A percentile compares a stretch with the other conserved stretches of the same genome.
Evolutionary conservation across 1,140 invertebrate genomes (phyloP).

Genomic region (Hycleus phaleratus): DNA sequence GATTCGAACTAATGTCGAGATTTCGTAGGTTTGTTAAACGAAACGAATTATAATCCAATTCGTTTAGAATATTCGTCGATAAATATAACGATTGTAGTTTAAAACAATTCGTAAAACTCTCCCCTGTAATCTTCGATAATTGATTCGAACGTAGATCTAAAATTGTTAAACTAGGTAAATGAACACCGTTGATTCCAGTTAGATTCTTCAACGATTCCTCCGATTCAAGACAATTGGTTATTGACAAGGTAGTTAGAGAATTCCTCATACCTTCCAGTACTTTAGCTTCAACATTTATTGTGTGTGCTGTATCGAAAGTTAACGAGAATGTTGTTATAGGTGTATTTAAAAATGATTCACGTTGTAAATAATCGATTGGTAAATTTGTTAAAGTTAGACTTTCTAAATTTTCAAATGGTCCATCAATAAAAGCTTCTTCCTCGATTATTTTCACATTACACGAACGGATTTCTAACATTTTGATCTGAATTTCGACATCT

Average conservation of each 20-base stretch:
- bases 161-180: neutral
- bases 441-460: slow-evolving; percentile 1
- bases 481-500: neutral
- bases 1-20: slow-evolving; percentile 1
- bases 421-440: slow-evolving; percentile 2
- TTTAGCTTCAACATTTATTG: neutral
- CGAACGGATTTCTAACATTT: neutral
- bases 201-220: neutral
- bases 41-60: neutral
- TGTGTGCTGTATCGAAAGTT: neutral
- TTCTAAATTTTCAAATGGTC: slow-evolving; percentile 1
- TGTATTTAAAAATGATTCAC: neutral
- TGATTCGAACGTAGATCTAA: neutral
- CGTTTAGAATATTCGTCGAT: too few relatives aligned
- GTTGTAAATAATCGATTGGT: neutral
- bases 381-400: slow-evolving; percentile 3
- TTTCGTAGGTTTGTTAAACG: neutral
- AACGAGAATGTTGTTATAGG: neutral
- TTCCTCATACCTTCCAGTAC: neutral
- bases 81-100: too few relatives aligned
- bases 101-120: too few relatives aligned
- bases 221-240: neutral
- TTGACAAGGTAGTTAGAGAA: neutral
- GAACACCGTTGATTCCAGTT: neutral
- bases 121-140: neutral